A percentile compares a stretch with the other conserved stretches of the same genome.
Evolutionary conservation across 1,140 invertebrate genomes (phyloP).

Genomic region (Nymphalis io): DNA sequence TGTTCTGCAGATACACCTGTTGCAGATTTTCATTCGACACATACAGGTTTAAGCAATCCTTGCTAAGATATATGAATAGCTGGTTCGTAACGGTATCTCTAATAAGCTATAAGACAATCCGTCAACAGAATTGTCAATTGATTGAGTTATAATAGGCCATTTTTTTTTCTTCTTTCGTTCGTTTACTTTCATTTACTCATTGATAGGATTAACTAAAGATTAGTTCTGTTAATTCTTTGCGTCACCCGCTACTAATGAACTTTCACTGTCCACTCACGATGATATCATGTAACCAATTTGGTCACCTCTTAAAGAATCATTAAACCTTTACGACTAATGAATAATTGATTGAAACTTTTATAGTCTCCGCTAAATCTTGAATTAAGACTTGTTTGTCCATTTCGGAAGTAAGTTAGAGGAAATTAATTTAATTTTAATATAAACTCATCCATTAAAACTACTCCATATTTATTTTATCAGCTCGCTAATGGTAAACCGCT

Average conservation of each 20-base stretch:
- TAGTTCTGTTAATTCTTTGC: slow-evolving; percentile 30
- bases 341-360: slow-evolving; percentile 34
- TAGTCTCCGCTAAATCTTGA: slow-evolving; percentile 8
- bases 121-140: too few relatives aligned
- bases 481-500: background rate
- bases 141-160: background rate
- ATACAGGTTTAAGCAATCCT: too few relatives aligned
- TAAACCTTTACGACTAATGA: slow-evolving; percentile 38
- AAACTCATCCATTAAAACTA: slow-evolving; percentile 8
- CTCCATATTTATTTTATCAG: slow-evolving; percentile 10
- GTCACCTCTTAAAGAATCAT: slow-evolving; percentile 38
- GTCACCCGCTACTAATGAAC: slow-evolving; percentile 56
- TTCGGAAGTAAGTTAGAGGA: slow-evolving; percentile 7
- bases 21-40: too few relatives aligned
- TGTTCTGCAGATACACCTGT: too few relatives aligned
- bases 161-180: background rate
- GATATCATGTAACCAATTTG: slow-evolving; percentile 54
- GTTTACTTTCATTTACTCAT: slow-evolving; percentile 5
- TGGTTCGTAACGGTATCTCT: too few relatives aligned
- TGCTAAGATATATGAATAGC: too few relatives aligned
- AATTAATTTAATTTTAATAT: slow-evolving; percentile 11
- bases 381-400: slow-evolving; percentile 8
- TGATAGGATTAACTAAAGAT: slow-evolving; percentile 5
- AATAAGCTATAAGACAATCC: too few relatives aligned
- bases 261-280: slow-evolving; percentile 51